Evolutionary conservation across 2,888 invertebrate genomes (phyloP).

Genomic region (Boloria euphrosyne): DNA sequence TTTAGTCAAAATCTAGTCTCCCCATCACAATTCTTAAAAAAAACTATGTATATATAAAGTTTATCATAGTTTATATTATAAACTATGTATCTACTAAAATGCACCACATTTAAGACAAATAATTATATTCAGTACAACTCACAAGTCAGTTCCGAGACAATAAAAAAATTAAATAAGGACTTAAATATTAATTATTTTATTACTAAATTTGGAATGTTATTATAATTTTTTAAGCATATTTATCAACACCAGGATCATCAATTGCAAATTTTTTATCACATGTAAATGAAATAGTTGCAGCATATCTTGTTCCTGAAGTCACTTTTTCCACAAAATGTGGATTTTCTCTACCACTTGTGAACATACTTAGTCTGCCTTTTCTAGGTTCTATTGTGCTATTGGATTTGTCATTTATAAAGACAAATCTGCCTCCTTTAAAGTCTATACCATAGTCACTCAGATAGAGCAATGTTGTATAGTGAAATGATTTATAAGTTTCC

Average conservation of each 20-base stretch:
- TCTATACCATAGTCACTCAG: conserved; percentile 88
- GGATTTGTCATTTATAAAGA: conserved; percentile 87
- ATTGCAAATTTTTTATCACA: conserved; percentile 88
- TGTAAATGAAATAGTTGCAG: conserved; percentile 93
- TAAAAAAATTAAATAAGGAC: not conserved
- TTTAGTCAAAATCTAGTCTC: no score
- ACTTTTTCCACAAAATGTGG: conserved; percentile 91
- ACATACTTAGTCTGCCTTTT: conserved; percentile 90
- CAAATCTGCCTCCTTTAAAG: conserved; percentile 91
- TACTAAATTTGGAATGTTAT: conserved; percentile 19
- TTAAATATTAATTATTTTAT: not conserved
- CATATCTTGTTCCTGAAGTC: conserved; percentile 88
- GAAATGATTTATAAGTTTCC: conserved; percentile 93
- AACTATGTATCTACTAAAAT: no score
- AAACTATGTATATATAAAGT: no score
- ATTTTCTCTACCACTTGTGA: conserved; percentile 94
- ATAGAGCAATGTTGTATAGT: conserved; percentile 92
- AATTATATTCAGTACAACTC: not conserved
- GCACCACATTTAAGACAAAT: no score
- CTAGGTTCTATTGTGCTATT: conserved; percentile 89
- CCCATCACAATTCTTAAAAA: no score
- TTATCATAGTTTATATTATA: no score
- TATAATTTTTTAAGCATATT: conserved; percentile 47
- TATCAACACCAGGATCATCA: conserved; percentile 72
- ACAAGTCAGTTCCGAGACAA: not conserved